A percentile compares a stretch with the other conserved stretches of the same genome.
Evolutionary conservation across 2,113 vertebrate species (phyloP).

Genomic region (Gobiocypris rarus): DNA sequence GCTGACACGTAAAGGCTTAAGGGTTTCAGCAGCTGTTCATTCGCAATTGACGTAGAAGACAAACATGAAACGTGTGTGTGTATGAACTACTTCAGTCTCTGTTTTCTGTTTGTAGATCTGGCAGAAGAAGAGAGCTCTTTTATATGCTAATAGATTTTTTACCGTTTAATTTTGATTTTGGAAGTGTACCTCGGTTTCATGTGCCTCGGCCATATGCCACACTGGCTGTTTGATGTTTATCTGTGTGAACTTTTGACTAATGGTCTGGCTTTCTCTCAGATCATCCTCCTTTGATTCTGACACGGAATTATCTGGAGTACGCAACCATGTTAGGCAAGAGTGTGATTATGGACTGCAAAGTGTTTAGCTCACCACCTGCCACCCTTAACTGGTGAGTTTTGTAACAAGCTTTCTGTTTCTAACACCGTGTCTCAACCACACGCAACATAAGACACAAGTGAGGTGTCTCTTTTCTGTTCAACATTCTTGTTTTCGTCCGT

Average conservation of each 20-base stretch:
- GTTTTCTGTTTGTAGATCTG: conserved; percentile 16
- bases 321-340: conserved; percentile 76
- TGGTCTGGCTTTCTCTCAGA: conserved; percentile 70
- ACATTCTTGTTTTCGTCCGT: background rate
- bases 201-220: background rate
- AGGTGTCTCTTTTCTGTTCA: background rate
- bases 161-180: conserved; percentile 44
- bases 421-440: background rate
- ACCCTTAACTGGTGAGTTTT: conserved; percentile 80
- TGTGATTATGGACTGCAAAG: conserved; percentile 81
- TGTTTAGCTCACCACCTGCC: conserved; percentile 87
- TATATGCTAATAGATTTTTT: conserved; percentile 52
- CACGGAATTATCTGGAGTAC: conserved; percentile 79
- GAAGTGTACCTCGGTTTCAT: background rate
- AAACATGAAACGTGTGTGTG: background rate
- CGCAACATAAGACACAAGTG: background rate
- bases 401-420: background rate
- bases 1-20: conserved; percentile 17
- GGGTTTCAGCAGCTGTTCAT: conserved; percentile 39
- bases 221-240: conserved; percentile 30
- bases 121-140: conserved; percentile 35
- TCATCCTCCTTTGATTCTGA: conserved; percentile 85
- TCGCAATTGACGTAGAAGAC: conserved; percentile 21
- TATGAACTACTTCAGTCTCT: background rate
- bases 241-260: conserved; percentile 20